Evolutionary conservation across 1,140 invertebrate species (phyloP).

Genomic region (Penaeus japonicus): DNA sequence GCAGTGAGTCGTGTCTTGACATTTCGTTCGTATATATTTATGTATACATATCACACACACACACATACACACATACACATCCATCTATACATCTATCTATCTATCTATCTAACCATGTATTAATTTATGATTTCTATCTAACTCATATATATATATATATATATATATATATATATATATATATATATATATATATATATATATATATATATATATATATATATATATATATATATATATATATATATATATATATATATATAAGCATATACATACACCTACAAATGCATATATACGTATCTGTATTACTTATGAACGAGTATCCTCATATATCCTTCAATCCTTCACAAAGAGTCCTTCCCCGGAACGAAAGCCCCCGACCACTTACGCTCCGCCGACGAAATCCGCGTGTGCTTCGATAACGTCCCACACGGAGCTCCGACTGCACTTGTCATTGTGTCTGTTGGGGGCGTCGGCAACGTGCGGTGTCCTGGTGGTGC

Average conservation of each 20-base stretch:
- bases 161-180: no score
- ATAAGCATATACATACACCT: conserved; percentile 7
- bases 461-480: conserved; percentile 62
- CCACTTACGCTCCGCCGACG: background rate
- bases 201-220: no score
- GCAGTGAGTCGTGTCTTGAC: no score
- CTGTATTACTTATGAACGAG: background rate
- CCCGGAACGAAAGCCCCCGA: background rate
- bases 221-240: conserved; percentile 17
- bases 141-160: background rate
- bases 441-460: conserved; percentile 61
- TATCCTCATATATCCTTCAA: no score
- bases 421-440: conserved; percentile 23
- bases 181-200: no score
- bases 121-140: background rate
- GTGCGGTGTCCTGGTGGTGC: conserved; percentile 49
- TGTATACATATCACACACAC: no score
- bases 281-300: background rate
- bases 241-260: conserved; percentile 14
- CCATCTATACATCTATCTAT: background rate
- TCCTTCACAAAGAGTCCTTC: no score
- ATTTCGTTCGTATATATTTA: no score
- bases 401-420: conserved; percentile 52
- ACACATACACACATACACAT: no score
- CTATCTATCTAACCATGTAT: background rate